A percentile compares a stretch with the other conserved stretches of the same genome.
Evolutionary conservation across 2,797 vertebrate genomes (phyloP).

Genomic region (Hemitrygon akajei): DNA sequence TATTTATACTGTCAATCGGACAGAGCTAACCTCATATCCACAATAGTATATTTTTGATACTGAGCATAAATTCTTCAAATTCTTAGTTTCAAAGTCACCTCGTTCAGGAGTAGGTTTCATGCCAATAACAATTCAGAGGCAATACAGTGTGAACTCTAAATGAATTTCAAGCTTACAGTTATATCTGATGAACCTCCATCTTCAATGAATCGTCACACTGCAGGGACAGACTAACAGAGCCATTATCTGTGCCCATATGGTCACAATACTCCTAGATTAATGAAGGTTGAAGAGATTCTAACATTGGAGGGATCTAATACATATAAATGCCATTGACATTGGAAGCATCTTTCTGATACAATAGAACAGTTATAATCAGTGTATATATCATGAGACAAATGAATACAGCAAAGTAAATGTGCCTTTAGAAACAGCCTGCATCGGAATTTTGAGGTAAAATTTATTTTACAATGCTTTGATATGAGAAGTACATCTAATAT

Average conservation of each 20-base stretch:
- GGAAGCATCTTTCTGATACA: background rate
- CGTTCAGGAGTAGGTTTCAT: background rate
- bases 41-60: background rate
- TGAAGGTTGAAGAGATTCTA: background rate
- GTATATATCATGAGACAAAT: background rate
- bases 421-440: background rate
- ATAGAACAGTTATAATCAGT: background rate
- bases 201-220: conserved; percentile 12
- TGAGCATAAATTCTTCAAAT: background rate
- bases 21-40: background rate
- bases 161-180: conserved; percentile 14
- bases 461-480: background rate
- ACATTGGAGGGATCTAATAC: background rate
- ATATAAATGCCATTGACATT: background rate
- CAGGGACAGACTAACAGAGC: background rate
- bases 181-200: background rate
- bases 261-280: background rate
- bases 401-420: background rate
- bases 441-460: background rate
- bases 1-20: background rate
- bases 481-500: background rate
- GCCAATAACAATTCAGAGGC: conserved; percentile 5
- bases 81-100: background rate
- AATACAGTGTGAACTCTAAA: conserved; percentile 6
- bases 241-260: conserved; percentile 7